Evolutionary conservation across 2,888 invertebrate genomes (phyloP), one percentile per base, ranked within the genome.

Genomic region (Arge pagana): DNA sequence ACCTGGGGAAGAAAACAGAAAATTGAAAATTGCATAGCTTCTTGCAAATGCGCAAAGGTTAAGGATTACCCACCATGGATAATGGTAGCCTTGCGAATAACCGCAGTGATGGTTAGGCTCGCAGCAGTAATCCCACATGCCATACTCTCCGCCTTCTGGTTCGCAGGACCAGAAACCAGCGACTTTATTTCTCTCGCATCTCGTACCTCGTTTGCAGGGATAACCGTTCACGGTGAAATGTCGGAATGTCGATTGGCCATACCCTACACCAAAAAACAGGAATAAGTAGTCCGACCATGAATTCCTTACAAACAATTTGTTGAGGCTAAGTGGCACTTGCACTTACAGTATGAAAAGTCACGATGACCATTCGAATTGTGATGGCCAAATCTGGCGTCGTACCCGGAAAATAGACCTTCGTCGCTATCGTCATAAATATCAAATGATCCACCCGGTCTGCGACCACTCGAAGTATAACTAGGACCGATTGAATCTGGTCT

Each of bases 91-190:
- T 70, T 87, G 85, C 19, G 91, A 90, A 68, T 87, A 90, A 1
- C 93, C 93, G 70, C 93, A 93, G 43, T 88, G 85, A 70, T 92
- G 90, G 26, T 86, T 85, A 1, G 90, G 88, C 19, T 88, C 83
- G 65, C 93, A 93, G 68, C 93, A 93, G 66, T 93, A 93, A 69
- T 93, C 93, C 92, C 92, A 93, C 1, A 85, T 82, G 5, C 86
- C 86, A 61, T 79, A 73, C 62, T 85, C 86, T 1, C 82, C 81
- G 0, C 86, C 86, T 59, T 91, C 91, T 0, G 89, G 83, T 63
- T 92, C 90, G 62, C 93, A 93, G 11, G 87, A 88, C 86, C 91
- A 93, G 67, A 92, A 91, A 0, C 91, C 90, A 0, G 86, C 87
- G 8, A 89, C 80, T 3, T 81, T 77, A 71, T 92, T 90, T 73